These are phyloP conservation scores for Capreolus pygargus DNA, from an alignment of 2,113 vertebrate genomes.

Conservation along the genomic window DNA sequence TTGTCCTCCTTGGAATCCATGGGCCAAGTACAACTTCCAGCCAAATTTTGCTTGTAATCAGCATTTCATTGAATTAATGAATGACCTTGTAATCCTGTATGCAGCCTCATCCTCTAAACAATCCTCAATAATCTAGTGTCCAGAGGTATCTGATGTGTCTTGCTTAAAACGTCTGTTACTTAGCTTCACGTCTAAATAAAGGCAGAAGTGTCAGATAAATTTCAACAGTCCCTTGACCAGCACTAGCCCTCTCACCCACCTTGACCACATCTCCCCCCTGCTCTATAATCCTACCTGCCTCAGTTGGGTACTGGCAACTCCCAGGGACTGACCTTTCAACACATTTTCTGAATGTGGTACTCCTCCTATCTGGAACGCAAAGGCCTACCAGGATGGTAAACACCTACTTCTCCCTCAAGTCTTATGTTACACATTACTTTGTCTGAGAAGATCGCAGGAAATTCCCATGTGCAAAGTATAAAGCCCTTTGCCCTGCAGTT, in stretches of 20 bases:
- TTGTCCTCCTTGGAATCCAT: neutral
- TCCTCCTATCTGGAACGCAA: neutral
- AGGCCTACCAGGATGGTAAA: neutral
- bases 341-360: neutral
- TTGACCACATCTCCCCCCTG: neutral
- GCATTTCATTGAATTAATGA: neutral
- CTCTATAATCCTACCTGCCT: neutral
- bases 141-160: neutral
- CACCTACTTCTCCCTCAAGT: neutral
- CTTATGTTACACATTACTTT: neutral
- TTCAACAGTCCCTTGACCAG: neutral
- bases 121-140: neutral
- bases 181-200: neutral
- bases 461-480: neutral
- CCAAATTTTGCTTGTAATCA: neutral
- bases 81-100: neutral
- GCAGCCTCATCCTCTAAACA: neutral
- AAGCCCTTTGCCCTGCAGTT: neutral
- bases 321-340: neutral
- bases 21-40: rapidly evolving
- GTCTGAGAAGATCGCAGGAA: neutral
- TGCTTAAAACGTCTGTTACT: neutral
- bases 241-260: neutral
- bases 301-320: neutral
- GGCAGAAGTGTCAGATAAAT: neutral